A percentile compares a stretch with the other conserved stretches of the same genome.
Conservation (phyloP, 1,140 invertebrate species). For the Cherax destructor region DNA sequence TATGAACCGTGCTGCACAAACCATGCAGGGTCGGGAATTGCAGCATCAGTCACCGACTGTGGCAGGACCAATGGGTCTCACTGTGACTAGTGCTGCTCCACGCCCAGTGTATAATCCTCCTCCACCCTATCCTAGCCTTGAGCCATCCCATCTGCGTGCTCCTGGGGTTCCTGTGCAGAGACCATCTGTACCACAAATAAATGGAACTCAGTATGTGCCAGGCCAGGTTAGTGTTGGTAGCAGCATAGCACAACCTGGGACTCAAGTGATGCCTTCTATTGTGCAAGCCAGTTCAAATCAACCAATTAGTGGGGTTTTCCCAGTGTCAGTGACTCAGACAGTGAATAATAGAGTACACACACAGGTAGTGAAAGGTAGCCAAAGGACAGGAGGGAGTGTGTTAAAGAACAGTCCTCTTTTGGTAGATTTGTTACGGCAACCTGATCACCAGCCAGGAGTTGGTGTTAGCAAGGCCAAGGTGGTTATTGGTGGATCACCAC, state of each 20-base stretch:
- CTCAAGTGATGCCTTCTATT: conserved; percentile 48
- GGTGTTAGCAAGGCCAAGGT: conserved; percentile 47
- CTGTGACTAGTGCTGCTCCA: conserved; percentile 37
- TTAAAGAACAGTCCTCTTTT: conserved; percentile 70
- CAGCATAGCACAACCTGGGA: conserved; percentile 26
- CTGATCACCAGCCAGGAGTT: conserved; percentile 59
- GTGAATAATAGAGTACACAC: conserved; percentile 35
- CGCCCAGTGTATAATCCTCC: conserved; percentile 56
- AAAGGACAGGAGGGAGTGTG: conserved; percentile 59
- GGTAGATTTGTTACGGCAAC: conserved; percentile 69
- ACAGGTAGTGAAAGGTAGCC: conserved; percentile 29
- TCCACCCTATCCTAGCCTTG: conserved; percentile 59
- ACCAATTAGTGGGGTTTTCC: conserved; percentile 33
- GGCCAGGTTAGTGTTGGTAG: conserved; percentile 20
- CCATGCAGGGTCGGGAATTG: conserved; percentile 75
- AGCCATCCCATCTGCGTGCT: conserved; percentile 68
- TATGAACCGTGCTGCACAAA: conserved; percentile 88
- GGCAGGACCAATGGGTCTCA: conserved; percentile 65
- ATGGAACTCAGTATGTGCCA: conserved; percentile 57
- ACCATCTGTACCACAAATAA: conserved; percentile 44
- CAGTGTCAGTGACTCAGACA: conserved; percentile 52
- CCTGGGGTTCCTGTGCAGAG: conserved; percentile 30
- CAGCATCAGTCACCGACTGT: conserved; percentile 55
- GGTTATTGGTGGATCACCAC: conserved; percentile 45
- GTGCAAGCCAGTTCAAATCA: conserved; percentile 57